Percentiles rank a stretch among this genome's conserved stretches.
Evolutionary conservation across 2,113 vertebrate genomes (phyloP).

Genomic region (Platysteira castanea): DNA sequence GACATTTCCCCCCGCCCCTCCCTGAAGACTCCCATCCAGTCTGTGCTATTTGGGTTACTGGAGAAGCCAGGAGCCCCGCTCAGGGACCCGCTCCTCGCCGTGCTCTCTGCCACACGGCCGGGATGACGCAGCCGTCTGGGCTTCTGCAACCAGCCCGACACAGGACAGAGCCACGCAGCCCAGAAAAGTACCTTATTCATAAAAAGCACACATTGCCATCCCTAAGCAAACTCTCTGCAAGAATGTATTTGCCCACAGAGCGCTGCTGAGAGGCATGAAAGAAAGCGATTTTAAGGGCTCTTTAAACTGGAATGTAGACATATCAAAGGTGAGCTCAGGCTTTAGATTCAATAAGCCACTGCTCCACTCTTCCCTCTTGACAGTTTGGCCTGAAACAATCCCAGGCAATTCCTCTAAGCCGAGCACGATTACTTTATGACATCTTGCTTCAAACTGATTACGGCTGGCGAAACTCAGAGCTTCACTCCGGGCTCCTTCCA

Average conservation of each 20-base stretch:
- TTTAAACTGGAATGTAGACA: neutral
- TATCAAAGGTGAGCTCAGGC: neutral
- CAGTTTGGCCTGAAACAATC: neutral
- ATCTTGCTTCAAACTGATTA: neutral
- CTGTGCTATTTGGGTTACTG: neutral
- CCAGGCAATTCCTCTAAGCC: neutral
- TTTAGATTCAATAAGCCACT: neutral
- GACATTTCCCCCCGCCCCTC: neutral
- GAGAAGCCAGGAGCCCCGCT: fast-evolving
- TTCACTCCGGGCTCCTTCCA: neutral
- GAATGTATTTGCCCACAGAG: neutral
- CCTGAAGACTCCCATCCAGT: neutral
- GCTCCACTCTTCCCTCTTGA: neutral
- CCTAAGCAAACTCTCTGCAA: neutral
- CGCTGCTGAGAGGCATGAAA: neutral
- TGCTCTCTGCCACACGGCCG: neutral
- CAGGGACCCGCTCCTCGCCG: fast-evolving
- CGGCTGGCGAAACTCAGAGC: neutral
- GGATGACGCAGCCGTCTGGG: neutral
- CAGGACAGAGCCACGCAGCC: neutral
- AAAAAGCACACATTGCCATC: neutral
- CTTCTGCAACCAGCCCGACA: neutral
- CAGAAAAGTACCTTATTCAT: neutral
- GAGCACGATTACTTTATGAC: neutral
- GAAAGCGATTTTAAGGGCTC: neutral